Evolutionary conservation across 2,797 vertebrate genomes (phyloP), one percentile per base, ranked within the genome.

Genomic region (Echiichthys vipera): DNA sequence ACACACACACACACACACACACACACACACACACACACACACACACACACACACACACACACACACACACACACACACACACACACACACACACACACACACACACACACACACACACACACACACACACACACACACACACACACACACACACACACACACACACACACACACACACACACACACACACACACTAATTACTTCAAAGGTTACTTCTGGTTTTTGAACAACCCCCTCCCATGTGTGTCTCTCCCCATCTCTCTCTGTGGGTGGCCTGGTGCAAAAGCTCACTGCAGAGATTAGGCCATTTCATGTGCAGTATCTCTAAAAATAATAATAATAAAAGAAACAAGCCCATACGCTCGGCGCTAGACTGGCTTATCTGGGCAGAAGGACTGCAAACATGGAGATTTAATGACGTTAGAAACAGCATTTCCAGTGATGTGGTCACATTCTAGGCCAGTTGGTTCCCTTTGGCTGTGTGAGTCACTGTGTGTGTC

Each of bases 251-350:
- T 40, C 56, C 63, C 47, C 24, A 27, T 71, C 53, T n/a, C 56
- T 46, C 77, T 80, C 72, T 54, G 67, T 93, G 88, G 86, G 91
- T 92, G 92, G 91, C 71, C 90, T 80, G 40, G 51, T 24, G 53
- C 63, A 67, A 78, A 59, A 64, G 63, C 71, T 69, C 40, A 63
- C 30, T 17, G 43, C 57, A 70, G 40, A 65, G 66, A 80, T 80
- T 66, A 80, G 67, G 34, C 39, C 61, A 72, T 69, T 79, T 83
- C 55, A 72, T 61, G 27, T 40, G 68, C 55, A 67, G 39, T 9
- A 76, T 49, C n/a, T 34, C 62, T 32, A 51, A 69, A 78, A 66
- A 42, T 3, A n/a, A n/a, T n/a, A n/a, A n/a, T n/a, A n/a, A n/a
- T n/a, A n/a, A n/a, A n/a, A 42, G 14, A 84, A 32, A 71, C 22